Evolutionary conservation across 2,797 vertebrate species (phyloP), one percentile per base, ranked within the genome.

Genomic region (Pseudocheirus occidentalis): DNA sequence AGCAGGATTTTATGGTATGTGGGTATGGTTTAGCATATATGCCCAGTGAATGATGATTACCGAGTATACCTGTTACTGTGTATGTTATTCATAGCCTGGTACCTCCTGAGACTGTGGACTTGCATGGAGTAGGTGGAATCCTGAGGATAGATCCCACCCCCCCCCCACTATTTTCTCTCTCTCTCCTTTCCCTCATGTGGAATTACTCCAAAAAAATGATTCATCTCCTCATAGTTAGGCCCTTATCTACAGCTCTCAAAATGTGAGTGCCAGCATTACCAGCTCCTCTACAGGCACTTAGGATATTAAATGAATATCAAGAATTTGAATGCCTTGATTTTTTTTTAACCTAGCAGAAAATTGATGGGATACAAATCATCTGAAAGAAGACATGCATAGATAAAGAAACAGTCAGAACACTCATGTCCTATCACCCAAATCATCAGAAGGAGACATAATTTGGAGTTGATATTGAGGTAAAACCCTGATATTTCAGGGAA

Each of bases 1-100:
- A 66, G 91, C 66, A 95, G 31, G 91, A 95, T 94, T 93, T 94
- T 55, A 58, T 31, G 57, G 4, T 92, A 21, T 55, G 18, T 92
- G 66, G 91, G 4, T 58, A 3, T 94, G 92, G 81, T 73, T 94
- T 95, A 91, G 40, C 54, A 34, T 62, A 55, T 95, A 94, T 28
- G 0, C 53, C 81, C 50, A 94, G n/a, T 54, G 94, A 96, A 54
- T 91, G n/a, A 50, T 2, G n/a, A 46, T 46, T 73, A 87, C 40
- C 9, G 53, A 29, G 12, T 53, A 93, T 93, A 93, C 10, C 56
- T 58, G 16, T 16, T n/a, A 90, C 91, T 93, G 92, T 11, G 93
- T 92, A 24, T 81, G 29, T 62, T 13, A 62, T 62, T 11, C 58
- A 31, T 31, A 24, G 34, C 34, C 66, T 81, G 18, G 28, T 73